Conservation (phyloP, 1,140 invertebrate genomes). For the Drosophila triauraria region DNA sequence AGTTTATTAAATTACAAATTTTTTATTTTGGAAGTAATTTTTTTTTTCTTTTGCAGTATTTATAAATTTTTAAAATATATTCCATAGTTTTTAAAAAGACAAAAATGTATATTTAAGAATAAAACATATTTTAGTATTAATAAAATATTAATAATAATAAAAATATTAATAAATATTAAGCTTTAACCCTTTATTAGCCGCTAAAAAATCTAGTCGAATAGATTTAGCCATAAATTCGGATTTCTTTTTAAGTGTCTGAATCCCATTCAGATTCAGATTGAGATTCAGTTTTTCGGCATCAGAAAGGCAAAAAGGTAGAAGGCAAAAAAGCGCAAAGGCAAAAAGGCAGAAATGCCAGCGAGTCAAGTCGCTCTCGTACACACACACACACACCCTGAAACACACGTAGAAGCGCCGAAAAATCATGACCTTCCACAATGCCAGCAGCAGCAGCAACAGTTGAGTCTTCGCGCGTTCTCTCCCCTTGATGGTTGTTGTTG, state of each 20-base stretch:
- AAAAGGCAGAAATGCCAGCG: constrained; percentile 65
- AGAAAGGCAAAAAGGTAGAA: constrained; percentile 22
- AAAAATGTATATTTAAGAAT: too few species aligned
- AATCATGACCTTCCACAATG: constrained; percentile 85
- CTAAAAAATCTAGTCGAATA: background rate
- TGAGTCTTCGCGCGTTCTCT: constrained; percentile 39
- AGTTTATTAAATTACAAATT: too few species aligned
- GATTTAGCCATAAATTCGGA: background rate
- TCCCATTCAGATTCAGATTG: constrained; percentile 50
- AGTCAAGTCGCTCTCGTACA: constrained; percentile 60
- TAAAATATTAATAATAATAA: too few species aligned
- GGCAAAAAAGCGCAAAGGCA: constrained; percentile 29
- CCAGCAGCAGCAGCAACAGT: constrained; percentile 75
- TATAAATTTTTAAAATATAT: background rate
- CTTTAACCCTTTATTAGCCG: too few species aligned
- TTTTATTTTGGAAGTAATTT: too few species aligned
- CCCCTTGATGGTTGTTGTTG: constrained; percentile 17
- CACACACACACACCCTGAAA: constrained; percentile 12
- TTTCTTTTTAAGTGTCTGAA: constrained; percentile 19
- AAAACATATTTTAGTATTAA: too few species aligned
- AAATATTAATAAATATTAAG: too few species aligned
- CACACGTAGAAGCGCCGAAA: constrained; percentile 60
- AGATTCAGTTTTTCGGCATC: constrained; percentile 43
- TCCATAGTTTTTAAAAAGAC: background rate
- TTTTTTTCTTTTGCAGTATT: background rate